phyloP scores from a whole-genome alignment of 2,888 invertebrate species.

The Spodoptera picta region DNA sequence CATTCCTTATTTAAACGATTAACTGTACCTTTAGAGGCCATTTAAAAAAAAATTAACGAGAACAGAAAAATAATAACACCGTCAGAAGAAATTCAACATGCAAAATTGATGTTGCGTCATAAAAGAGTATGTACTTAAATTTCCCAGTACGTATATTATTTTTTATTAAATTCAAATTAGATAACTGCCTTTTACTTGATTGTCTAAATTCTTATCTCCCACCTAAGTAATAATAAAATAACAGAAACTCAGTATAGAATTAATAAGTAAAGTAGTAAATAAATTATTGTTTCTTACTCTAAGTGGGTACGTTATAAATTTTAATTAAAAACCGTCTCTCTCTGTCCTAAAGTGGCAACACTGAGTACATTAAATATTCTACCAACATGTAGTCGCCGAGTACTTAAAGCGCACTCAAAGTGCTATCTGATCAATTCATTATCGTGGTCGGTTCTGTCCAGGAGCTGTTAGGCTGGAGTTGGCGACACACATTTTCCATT shows the following conservation, averaged over 20 bases:
- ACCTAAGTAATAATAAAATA: too few species aligned
- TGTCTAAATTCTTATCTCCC: too few species aligned
- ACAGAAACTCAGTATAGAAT: too few species aligned
- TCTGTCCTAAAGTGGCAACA: too few species aligned
- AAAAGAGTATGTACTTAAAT: neutral
- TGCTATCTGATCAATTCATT: slow-evolving; percentile 87
- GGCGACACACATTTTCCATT: slow-evolving; percentile 88
- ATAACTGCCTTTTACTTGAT: too few species aligned
- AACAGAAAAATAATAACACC: neutral
- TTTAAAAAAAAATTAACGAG: slow-evolving; percentile 20
- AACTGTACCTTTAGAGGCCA: slow-evolving; percentile 8
- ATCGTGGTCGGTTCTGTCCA: slow-evolving; percentile 78
- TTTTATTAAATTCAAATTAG: too few species aligned
- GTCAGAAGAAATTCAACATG: slow-evolving; percentile 4
- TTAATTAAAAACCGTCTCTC: too few species aligned
- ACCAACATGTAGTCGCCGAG: neutral
- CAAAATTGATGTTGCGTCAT: slow-evolving; percentile 4
- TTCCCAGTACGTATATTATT: neutral
- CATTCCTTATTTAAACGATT: slow-evolving; percentile 20
- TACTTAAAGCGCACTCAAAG: slow-evolving; percentile 66
- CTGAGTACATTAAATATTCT: slow-evolving; percentile 1
- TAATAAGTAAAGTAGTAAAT: too few species aligned
- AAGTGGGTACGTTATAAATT: too few species aligned
- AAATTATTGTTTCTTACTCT: too few species aligned
- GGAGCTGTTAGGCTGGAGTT: slow-evolving; percentile 82